phyloP scores from a whole-genome alignment of 2,888 invertebrate species.

The Cheiracanthium punctorium region DNA sequence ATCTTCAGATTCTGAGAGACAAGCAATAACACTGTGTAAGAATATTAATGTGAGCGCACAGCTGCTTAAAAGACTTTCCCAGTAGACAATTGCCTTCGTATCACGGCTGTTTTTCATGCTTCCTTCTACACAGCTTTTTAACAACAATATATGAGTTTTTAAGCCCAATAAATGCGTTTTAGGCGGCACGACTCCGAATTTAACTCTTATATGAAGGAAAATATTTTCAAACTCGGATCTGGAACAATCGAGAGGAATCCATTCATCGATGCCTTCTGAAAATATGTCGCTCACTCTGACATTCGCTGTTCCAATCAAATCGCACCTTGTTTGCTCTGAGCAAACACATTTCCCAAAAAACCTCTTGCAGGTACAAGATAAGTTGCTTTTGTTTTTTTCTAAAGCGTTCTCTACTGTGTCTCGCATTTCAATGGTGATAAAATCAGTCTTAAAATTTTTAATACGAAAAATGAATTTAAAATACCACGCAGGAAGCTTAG shows the following conservation, averaged over 20 bases:
- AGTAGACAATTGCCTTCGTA: neutral
- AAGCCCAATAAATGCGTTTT: neutral
- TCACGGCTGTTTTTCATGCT: neutral
- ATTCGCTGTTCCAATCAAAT: too few species aligned
- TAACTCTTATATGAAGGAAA: neutral
- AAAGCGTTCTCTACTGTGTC: too few species aligned
- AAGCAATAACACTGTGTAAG: neutral
- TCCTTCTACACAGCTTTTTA: neutral
- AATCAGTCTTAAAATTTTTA: too few species aligned
- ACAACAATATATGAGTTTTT: neutral
- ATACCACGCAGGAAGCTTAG: too few species aligned
- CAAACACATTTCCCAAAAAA: too few species aligned
- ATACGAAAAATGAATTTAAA: too few species aligned
- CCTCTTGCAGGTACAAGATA: too few species aligned
- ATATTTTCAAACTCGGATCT: neutral
- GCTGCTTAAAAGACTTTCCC: neutral
- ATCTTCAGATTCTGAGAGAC: neutral
- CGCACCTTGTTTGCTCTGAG: too few species aligned
- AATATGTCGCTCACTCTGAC: neutral
- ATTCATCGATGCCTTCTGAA: neutral
- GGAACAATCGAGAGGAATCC: neutral
- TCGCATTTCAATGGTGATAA: too few species aligned
- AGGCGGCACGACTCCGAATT: neutral
- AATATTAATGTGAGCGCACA: neutral
- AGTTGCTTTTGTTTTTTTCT: too few species aligned